Base-by-base conservation (phyloP, 23 tunicate genomes). In the Trididemnum clinides region DNA sequence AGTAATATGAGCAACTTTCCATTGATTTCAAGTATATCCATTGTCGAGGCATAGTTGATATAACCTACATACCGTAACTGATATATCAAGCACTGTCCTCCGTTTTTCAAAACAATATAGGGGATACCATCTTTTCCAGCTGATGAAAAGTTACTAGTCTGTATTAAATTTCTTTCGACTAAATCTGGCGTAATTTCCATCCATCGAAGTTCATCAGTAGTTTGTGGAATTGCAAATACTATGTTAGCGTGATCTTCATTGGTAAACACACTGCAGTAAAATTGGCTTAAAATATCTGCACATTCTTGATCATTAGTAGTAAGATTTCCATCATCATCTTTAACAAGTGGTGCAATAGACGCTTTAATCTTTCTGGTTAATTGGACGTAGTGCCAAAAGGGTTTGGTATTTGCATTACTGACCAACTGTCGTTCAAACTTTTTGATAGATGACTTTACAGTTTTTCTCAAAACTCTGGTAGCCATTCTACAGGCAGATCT, bases 1-100 rank as follows among this genome's bases (percentile, higher is more conserved):
- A 25, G 77, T 70, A n/a, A 70, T n/a, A 70, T 23, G 29, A 5
- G 39, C 77, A 32, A 37, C 29, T 28, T 33, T 70, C 77, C 77
- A 70, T 15, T 70, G 37, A 25, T 5, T 28, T 23, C 37, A 37
- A 70, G 20, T 21, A 22, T 20, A 22, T 6, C n/a, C 21, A 7
- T 15, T 20, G 22, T 6, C 38, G 3, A 70, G 39, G 25, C 20
- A 59, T 59, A 4, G 20, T 59, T 59, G 66, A 59, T 19, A 59
- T 3, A 59, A n/a, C 20, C 20, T 59, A n/a, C 5, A 15, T 3
- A 59, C 5, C 25, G 3, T 59, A n/a, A n/a, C n/a, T n/a, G n/a
- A n/a, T n/a, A n/a, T n/a, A n/a, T n/a, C n/a, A 59, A 28, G 22
- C 20, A 59, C 3, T 12, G 25, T 19, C 66, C 66, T 19, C 66